phyloP scores from a whole-genome alignment of 2,888 invertebrate genomes.

The Callyntrura sp. region DNA sequence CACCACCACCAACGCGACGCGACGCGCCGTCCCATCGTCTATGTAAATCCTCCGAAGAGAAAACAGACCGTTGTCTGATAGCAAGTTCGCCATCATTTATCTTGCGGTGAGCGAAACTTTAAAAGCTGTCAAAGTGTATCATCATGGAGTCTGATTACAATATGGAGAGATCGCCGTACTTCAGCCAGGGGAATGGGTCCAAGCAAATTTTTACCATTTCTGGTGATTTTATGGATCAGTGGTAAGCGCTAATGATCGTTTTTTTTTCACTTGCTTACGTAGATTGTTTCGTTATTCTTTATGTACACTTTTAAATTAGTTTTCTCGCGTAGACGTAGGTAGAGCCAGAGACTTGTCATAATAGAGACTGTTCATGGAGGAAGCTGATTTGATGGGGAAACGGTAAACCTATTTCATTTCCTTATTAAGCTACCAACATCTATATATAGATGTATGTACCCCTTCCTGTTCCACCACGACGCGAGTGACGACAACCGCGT shows the following conservation, averaged over 20 bases:
- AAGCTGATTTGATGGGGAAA: background rate
- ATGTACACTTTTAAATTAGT: conserved; percentile 11
- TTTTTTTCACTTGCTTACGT: conserved; percentile 4
- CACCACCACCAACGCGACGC: conserved; percentile 18
- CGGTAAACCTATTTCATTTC: background rate
- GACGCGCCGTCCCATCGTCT: background rate
- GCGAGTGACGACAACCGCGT: background rate
- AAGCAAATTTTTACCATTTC: conserved; percentile 82
- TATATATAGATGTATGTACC: no score
- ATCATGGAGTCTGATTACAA: conserved; percentile 74
- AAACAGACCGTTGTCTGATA: background rate
- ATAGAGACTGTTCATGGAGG: background rate
- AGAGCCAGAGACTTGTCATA: background rate
- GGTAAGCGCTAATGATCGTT: conserved; percentile 77
- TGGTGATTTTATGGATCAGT: conserved; percentile 82
- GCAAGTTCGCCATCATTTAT: conserved; percentile 71
- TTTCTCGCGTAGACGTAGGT: background rate
- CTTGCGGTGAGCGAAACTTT: conserved; percentile 58
- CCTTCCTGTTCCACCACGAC: background rate
- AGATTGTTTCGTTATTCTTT: background rate
- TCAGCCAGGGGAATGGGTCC: conserved; percentile 67
- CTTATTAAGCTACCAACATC: background rate
- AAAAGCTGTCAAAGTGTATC: conserved; percentile 37
- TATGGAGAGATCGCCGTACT: conserved; percentile 71
- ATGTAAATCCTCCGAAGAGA: background rate